A percentile compares a stretch with the other conserved stretches of the same genome.
phyloP scores from a whole-genome alignment of 2,113 vertebrate genomes.

The Candoia aspera region DNA sequence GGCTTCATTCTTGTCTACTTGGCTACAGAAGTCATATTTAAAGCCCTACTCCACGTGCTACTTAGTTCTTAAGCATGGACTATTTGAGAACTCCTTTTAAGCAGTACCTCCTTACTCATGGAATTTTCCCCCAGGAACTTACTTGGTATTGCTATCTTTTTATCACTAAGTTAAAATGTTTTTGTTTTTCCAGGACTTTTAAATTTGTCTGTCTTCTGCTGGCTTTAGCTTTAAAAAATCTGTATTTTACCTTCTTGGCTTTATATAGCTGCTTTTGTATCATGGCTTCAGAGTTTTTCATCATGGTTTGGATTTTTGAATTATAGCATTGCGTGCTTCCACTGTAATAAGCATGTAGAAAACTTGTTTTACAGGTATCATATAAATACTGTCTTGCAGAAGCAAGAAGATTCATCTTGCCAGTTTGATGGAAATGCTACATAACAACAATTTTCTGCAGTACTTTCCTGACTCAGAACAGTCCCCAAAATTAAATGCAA shows the following conservation, averaged over 20 bases:
- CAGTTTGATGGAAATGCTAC: constrained; percentile 26
- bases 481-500: constrained; percentile 55
- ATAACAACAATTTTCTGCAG: constrained; percentile 20
- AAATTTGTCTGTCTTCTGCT: neutral
- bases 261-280: neutral
- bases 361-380: neutral
- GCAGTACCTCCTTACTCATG: neutral
- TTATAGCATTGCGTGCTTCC: neutral
- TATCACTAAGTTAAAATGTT: neutral
- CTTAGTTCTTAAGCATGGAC: neutral
- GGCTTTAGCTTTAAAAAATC: neutral
- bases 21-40: neutral
- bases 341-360: neutral
- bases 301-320: neutral
- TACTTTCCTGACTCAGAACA: constrained; percentile 36
- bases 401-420: neutral
- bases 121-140: neutral
- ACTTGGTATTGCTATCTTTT: neutral
- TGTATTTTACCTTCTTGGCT: neutral
- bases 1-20: neutral
- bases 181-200: neutral
- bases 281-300: neutral
- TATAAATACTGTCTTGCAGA: neutral
- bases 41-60: neutral
- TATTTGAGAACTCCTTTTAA: neutral